phyloP scores from a whole-genome alignment of 2,888 invertebrate species.

The Ctenicera cuprea region DNA sequence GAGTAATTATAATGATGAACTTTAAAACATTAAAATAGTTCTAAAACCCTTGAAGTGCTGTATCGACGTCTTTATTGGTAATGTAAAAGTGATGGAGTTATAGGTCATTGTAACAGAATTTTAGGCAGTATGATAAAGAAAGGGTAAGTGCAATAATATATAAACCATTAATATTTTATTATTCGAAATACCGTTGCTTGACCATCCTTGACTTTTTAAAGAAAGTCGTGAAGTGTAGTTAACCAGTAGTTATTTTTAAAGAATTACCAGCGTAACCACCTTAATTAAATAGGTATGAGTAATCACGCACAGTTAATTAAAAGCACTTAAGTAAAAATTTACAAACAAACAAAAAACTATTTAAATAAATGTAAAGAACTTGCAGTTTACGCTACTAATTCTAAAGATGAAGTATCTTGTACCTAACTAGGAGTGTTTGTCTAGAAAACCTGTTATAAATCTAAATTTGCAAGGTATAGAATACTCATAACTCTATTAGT shows the following conservation, averaged over 20 bases:
- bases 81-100: not conserved
- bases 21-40: not conserved
- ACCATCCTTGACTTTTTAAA: constrained; percentile 7
- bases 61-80: not conserved
- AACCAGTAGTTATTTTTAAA: not conserved
- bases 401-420: too few relatives aligned
- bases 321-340: not conserved
- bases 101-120: constrained; percentile 5
- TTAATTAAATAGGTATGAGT: not conserved
- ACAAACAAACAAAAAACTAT: too few relatives aligned
- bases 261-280: not conserved
- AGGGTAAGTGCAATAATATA: not conserved
- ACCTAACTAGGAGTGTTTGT: too few relatives aligned
- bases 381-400: too few relatives aligned
- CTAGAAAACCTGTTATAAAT: too few relatives aligned
- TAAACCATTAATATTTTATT: not conserved
- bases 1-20: too few relatives aligned
- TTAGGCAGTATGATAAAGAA: not conserved
- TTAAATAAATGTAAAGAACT: too few relatives aligned
- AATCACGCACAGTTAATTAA: not conserved
- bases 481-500: too few relatives aligned
- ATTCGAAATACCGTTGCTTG: not conserved
- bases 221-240: not conserved
- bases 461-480: too few relatives aligned
- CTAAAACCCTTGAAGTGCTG: not conserved